Conservation (phyloP, 2,113 vertebrate genomes). For the Actenoides lindsayi region DNA sequence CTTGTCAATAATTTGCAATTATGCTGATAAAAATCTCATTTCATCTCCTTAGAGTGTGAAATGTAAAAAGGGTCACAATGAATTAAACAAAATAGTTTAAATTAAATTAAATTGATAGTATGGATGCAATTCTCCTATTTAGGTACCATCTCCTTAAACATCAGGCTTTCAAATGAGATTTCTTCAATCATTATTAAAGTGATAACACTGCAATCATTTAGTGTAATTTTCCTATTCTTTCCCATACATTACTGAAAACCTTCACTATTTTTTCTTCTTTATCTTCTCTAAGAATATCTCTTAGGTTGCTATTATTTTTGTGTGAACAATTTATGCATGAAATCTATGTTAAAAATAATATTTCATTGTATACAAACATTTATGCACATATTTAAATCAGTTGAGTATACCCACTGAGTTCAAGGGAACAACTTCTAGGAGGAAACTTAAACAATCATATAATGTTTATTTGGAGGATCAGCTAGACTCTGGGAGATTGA, state of each 20-base stretch:
- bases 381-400: neutral
- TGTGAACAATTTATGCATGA: neutral
- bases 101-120: neutral
- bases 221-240: neutral
- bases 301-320: neutral
- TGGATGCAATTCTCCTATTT: neutral
- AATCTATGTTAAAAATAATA: neutral
- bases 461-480: neutral
- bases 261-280: neutral
- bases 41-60: neutral
- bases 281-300: neutral
- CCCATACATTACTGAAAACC: neutral
- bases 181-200: neutral
- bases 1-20: conserved; percentile 21
- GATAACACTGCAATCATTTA: neutral
- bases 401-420: neutral
- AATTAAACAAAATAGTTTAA: neutral
- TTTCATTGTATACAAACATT: neutral
- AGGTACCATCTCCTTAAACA: neutral
- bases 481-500: neutral
- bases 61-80: neutral
- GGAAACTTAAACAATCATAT: neutral
- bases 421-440: neutral
- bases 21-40: neutral
- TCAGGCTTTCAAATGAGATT: neutral